Evolutionary conservation across 2,113 vertebrate species (phyloP).

Genomic region (Lethenteron reissneri): DNA sequence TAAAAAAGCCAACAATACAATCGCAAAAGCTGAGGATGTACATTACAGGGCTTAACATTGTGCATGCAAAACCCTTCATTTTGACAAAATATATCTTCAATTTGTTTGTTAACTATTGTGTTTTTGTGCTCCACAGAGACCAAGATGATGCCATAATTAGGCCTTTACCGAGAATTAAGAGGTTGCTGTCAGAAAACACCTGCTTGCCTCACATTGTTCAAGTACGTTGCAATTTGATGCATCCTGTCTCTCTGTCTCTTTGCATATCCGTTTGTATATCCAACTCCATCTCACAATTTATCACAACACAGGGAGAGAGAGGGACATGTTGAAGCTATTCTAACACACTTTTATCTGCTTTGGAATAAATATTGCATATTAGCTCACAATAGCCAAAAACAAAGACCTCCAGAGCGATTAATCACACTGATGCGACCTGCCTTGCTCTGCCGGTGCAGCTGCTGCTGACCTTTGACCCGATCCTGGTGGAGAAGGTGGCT

Average conservation of each 20-base stretch:
- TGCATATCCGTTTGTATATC: background rate
- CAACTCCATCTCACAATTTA: background rate
- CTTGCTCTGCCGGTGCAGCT: constrained; percentile 30
- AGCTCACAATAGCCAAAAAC: no score
- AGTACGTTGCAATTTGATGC: constrained; percentile 21
- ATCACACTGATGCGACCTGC: background rate
- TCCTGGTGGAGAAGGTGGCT: constrained; percentile 90
- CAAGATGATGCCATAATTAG: constrained; percentile 89
- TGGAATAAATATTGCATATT: no score
- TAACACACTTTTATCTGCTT: no score
- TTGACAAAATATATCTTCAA: background rate
- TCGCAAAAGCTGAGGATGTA: background rate
- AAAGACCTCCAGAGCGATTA: no score
- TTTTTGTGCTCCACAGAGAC: constrained; percentile 34
- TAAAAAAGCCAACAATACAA: background rate
- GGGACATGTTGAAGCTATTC: no score
- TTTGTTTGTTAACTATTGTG: constrained; percentile 6
- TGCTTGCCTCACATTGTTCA: constrained; percentile 91
- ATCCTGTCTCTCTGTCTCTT: background rate
- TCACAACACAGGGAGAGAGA: background rate
- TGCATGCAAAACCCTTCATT: background rate
- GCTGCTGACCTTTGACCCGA: constrained; percentile 92
- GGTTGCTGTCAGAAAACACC: constrained; percentile 64
- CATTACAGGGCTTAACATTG: background rate
- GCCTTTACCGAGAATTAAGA: constrained; percentile 75